Conservation (phyloP, 2,113 vertebrate species). For the Nipponia nippon region DNA sequence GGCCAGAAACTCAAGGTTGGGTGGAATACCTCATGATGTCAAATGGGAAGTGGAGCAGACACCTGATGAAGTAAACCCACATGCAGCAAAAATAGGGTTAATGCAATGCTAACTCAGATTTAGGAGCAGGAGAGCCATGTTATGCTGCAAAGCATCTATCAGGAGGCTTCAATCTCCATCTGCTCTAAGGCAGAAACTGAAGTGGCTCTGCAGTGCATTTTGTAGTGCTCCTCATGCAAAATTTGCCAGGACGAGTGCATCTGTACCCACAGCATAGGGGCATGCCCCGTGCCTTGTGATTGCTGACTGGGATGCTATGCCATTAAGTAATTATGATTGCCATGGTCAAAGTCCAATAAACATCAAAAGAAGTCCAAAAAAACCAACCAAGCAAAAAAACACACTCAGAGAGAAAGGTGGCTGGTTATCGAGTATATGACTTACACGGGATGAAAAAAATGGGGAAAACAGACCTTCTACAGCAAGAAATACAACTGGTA, state of each 20-base stretch:
- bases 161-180: accelerated
- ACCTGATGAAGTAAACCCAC: not conserved
- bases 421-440: not conserved
- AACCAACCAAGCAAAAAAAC: not conserved
- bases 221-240: not conserved
- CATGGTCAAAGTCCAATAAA: not conserved
- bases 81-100: not conserved
- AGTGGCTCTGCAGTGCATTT: not conserved
- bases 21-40: not conserved
- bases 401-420: not conserved
- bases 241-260: not conserved
- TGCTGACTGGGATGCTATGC: not conserved
- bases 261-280: not conserved
- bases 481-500: not conserved
- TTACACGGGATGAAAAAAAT: not conserved
- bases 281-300: not conserved
- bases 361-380: not conserved
- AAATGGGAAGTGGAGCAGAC: not conserved
- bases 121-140: not conserved
- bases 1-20: not conserved
- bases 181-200: not conserved
- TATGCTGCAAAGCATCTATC: not conserved
- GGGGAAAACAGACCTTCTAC: not conserved
- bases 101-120: not conserved
- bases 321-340: not conserved